Evolutionary conservation across 2,113 vertebrate species (phyloP).

Genomic region (Pavo muticus): DNA sequence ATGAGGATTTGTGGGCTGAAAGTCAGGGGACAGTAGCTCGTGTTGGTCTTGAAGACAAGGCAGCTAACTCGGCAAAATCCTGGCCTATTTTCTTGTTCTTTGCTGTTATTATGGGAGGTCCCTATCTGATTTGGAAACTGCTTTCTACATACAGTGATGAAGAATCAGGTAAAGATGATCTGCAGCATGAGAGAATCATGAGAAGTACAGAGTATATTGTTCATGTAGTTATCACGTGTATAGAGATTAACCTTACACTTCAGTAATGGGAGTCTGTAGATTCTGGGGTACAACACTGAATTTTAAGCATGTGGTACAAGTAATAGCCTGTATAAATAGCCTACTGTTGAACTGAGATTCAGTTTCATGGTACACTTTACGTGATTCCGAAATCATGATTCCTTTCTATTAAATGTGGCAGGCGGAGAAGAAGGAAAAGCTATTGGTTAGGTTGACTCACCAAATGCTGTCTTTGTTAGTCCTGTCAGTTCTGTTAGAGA

Average conservation of each 20-base stretch:
- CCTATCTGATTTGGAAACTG: conserved; percentile 98
- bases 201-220: background rate
- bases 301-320: background rate
- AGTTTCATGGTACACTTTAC: background rate
- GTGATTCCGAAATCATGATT: background rate
- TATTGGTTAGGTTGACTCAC: background rate
- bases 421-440: rapidly evolving
- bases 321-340: background rate
- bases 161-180: conserved; percentile 81
- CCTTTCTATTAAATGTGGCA: background rate
- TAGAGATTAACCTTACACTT: background rate
- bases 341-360: background rate
- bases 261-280: background rate
- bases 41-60: conserved; percentile 78
- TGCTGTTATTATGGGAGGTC: conserved; percentile 94
- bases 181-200: background rate
- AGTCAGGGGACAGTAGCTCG: conserved; percentile 83
- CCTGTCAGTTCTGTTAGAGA: background rate
- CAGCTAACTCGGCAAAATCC: conserved; percentile 86
- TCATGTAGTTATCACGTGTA: background rate
- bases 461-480: background rate
- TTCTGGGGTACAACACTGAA: background rate
- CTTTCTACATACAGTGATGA: conserved; percentile 84
- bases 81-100: conserved; percentile 98
- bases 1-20: conserved; percentile 94